Conservation (phyloP, 2,113 vertebrate species). For the Ptyas mucosa region DNA sequence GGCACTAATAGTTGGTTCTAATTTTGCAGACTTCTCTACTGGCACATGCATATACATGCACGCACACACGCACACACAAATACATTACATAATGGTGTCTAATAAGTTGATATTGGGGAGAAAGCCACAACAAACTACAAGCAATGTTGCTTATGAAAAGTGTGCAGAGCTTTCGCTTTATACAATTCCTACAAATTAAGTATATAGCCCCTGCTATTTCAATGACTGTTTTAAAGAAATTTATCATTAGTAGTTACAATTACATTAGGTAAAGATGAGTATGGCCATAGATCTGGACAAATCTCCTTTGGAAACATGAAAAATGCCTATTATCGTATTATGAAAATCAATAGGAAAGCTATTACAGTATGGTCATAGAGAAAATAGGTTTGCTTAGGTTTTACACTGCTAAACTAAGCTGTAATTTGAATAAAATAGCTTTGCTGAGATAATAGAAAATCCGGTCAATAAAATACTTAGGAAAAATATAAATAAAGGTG, state of each 20-base stretch:
- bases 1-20: neutral
- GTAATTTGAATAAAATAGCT: neutral
- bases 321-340: neutral
- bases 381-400: neutral
- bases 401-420: neutral
- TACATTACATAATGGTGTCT: neutral
- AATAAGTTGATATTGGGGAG: neutral
- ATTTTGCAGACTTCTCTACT: neutral
- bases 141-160: neutral
- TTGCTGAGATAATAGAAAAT: neutral
- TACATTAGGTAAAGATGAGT: neutral
- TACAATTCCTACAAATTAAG: neutral
- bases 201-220: neutral
- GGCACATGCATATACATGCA: neutral
- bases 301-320: neutral
- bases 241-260: neutral
- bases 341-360: neutral
- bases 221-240: neutral
- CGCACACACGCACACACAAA: too few species aligned
- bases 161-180: neutral
- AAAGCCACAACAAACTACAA: neutral
- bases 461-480: neutral
- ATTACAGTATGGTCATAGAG: neutral
- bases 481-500: neutral
- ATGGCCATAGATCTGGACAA: neutral